Evolutionary conservation across 2,113 vertebrate species (phyloP), one percentile per base, ranked within the genome.

Genomic region (Leptosomus discolor): DNA sequence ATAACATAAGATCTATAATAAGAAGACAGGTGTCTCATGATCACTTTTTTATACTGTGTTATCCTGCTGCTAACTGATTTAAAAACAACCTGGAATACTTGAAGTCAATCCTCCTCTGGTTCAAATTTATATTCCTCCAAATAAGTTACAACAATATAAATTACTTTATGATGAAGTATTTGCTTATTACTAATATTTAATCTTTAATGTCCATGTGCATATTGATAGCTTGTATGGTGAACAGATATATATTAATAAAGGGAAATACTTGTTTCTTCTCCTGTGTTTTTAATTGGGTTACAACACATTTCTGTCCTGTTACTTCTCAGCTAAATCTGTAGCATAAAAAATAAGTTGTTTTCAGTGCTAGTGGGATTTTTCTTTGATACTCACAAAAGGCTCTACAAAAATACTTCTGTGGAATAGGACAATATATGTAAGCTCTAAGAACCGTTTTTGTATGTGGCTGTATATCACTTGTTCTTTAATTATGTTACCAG

Each of bases 181-280:
- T 97, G 79, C 84, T 94, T 94, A 96, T 92, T 94, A 96, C 12
- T 97, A 84, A 88, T 96, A 92, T 77, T 92, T 94, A 50, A 91
- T 87, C 79, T 76, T 91, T 58, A 79, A 90, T 96, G n/a, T 94
- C 34, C 37, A 19, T 96, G 75, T 94, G 92, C 24, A 85, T 98
- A 92, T 51, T 85, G 27, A 85, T 95, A 96, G 78, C 20, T 83
- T 98, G 96, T 98, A 96, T 97, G 92, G 36, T 79, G 90, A 96
- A 97, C 46, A 92, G 98, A 92, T 94, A 15, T 51, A 91, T 90
- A 94, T 81, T 94, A 99, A 99, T 99, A 99, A 99, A 99, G 99
- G 98, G 98, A 99, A 99, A 99, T 99, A 99, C 98, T 99, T 99
- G 98, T 99, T 99, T 99, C 98, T 98, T 95, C 88, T 98, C 98